phyloP scores from a whole-genome alignment of 2,888 invertebrate species.

The Craniophora ligustri region DNA sequence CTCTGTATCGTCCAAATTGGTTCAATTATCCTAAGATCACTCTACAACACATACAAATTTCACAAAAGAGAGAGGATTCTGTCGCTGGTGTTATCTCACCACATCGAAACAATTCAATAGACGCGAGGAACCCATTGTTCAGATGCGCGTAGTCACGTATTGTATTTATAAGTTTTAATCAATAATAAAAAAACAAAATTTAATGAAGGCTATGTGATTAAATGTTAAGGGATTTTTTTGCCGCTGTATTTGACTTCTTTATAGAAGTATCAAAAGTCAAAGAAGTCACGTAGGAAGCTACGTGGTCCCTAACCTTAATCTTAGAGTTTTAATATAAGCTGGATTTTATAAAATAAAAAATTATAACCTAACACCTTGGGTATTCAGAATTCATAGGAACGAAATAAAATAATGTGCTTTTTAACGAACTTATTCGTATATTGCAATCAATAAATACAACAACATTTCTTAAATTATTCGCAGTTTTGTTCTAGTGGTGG shows the following conservation, averaged over 20 bases:
- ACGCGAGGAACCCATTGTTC: conserved; percentile 60
- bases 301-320: too few relatives aligned
- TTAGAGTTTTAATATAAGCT: too few relatives aligned
- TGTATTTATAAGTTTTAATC: conserved; percentile 39
- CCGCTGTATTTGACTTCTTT: neutral
- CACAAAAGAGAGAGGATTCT: conserved; percentile 77
- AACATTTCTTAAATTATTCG: conserved; percentile 22
- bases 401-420: conserved; percentile 18
- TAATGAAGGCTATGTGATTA: conserved; percentile 16
- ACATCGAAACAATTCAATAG: conserved; percentile 71
- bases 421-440: conserved; percentile 58
- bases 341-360: too few relatives aligned
- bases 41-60: conserved; percentile 59
- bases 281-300: too few relatives aligned
- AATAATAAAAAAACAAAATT: conserved; percentile 29
- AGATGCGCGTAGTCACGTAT: conserved; percentile 50
- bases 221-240: neutral
- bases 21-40: conserved; percentile 44
- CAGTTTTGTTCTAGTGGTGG: conserved; percentile 61
- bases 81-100: conserved; percentile 64
- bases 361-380: too few relatives aligned
- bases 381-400: neutral
- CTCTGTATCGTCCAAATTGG: neutral
- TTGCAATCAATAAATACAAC: conserved; percentile 67
- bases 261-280: too few relatives aligned